Evolutionary conservation across 2,797 vertebrate species (phyloP).

Genomic region (Cetoscarus ocellatus): DNA sequence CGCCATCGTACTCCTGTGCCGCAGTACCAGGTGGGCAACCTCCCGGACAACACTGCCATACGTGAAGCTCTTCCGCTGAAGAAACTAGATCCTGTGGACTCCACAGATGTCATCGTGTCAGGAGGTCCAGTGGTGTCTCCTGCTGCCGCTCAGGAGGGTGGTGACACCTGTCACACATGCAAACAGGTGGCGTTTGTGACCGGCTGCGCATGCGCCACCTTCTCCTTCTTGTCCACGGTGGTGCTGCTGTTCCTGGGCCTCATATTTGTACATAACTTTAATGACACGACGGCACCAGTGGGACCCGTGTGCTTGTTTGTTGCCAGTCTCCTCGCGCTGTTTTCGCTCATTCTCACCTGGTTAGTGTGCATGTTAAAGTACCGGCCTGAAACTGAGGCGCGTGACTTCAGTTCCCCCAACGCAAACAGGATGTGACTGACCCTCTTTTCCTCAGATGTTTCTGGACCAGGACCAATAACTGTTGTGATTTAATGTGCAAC

Average conservation of each 20-base stretch:
- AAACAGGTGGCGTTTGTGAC: constrained; percentile 82
- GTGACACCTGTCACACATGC: constrained; percentile 82
- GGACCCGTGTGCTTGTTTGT: constrained; percentile 84
- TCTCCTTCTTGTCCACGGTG: constrained; percentile 86
- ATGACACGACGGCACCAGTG: constrained; percentile 71
- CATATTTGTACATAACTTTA: constrained; percentile 87
- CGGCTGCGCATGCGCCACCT: constrained; percentile 86
- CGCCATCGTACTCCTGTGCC: constrained; percentile 86
- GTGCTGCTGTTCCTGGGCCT: constrained; percentile 88
- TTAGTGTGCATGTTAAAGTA: constrained; percentile 86
- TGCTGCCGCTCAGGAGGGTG: not conserved
- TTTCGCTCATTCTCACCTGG: constrained; percentile 87
- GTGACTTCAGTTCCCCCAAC: constrained; percentile 8
- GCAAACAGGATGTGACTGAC: constrained; percentile 13
- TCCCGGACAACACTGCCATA: constrained; percentile 83
- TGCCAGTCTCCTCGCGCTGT: constrained; percentile 85
- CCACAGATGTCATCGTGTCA: not conserved
- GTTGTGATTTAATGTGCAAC: too few relatives aligned
- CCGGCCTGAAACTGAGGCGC: constrained; percentile 72
- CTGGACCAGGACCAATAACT: too few relatives aligned
- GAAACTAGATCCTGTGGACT: constrained; percentile 14
- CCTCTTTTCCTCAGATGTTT: too few relatives aligned
- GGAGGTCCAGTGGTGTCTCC: not conserved
- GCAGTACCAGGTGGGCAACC: constrained; percentile 80
- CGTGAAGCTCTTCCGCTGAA: constrained; percentile 71